phyloP scores from a whole-genome alignment of 2,888 invertebrate genomes.

The Empis stercorea region DNA sequence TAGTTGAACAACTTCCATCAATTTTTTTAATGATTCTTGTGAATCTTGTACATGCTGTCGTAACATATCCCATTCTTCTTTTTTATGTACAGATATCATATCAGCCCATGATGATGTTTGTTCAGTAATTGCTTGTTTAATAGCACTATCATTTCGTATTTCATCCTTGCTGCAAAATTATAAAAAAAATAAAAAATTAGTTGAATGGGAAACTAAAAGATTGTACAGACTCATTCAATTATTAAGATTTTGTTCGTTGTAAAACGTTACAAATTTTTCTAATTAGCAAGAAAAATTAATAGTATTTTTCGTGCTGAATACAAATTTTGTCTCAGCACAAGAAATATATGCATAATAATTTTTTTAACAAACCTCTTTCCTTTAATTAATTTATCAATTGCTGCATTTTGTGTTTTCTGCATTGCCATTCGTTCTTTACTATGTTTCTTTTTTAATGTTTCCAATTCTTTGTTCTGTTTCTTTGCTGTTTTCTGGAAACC shows the following conservation, averaged over 20 bases:
- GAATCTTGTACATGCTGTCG: constrained; percentile 76
- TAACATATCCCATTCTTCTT: constrained; percentile 71
- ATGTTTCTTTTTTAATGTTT: constrained; percentile 81
- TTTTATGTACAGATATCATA: constrained; percentile 70
- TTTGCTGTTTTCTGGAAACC: constrained; percentile 83
- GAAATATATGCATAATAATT: background rate
- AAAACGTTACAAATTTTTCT: no score
- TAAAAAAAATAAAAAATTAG: no score
- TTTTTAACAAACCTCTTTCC: constrained; percentile 67
- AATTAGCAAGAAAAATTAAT: no score
- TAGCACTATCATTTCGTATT: constrained; percentile 60
- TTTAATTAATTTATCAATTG: constrained; percentile 87
- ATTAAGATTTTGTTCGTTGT: no score
- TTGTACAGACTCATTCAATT: no score
- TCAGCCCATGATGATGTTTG: constrained; percentile 94
- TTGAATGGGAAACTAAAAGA: no score
- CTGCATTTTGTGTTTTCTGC: constrained; percentile 82
- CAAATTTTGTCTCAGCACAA: background rate
- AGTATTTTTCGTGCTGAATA: no score
- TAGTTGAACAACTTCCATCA: constrained; percentile 72
- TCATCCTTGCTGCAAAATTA: constrained; percentile 60
- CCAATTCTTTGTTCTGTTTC: constrained; percentile 93
- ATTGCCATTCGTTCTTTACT: constrained; percentile 81
- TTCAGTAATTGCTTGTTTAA: constrained; percentile 74
- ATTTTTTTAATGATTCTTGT: constrained; percentile 52